These are phyloP conservation scores for Leptinotarsa rubiginosa DNA, from an alignment of 2,888 invertebrate genomes.

Conservation along the genomic window DNA sequence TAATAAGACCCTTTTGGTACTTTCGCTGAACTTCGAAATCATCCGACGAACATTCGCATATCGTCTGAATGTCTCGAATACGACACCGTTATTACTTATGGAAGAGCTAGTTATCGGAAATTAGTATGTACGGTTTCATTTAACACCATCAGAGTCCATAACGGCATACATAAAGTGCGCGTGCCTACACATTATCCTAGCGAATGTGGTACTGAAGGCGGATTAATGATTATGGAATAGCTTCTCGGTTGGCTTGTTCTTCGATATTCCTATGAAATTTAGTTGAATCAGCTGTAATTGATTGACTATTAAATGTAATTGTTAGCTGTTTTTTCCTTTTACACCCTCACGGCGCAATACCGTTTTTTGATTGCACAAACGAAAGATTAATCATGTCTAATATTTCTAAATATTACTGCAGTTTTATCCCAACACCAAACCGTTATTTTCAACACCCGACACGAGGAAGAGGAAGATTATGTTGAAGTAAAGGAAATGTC, in stretches of 20 bases:
- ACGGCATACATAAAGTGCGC: slow-evolving; percentile 42
- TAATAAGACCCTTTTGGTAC: background rate
- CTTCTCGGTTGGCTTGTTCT: slow-evolving; percentile 26
- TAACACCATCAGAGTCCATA: slow-evolving; percentile 42
- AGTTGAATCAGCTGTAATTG: background rate
- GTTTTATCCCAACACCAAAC: no score
- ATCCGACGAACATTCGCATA: no score
- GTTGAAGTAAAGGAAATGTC: no score
- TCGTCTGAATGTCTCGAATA: background rate
- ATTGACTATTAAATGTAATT: background rate
- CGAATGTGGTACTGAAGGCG: slow-evolving; percentile 40
- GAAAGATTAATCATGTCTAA: no score
- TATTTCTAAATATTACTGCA: no score
- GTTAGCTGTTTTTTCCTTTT: background rate
- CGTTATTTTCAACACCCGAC: no score
- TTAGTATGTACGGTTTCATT: slow-evolving; percentile 33
- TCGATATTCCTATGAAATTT: slow-evolving; percentile 14
- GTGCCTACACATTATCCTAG: slow-evolving; percentile 42
- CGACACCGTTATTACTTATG: background rate
- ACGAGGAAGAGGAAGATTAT: no score
- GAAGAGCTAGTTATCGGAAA: slow-evolving; percentile 14
- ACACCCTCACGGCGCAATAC: background rate
- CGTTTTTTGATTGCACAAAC: no score
- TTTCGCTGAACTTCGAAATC: background rate
- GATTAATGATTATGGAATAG: slow-evolving; percentile 43